Base-by-base conservation (phyloP, 2,113 vertebrate species). In the Chaetorhynchus papuensis region DNA sequence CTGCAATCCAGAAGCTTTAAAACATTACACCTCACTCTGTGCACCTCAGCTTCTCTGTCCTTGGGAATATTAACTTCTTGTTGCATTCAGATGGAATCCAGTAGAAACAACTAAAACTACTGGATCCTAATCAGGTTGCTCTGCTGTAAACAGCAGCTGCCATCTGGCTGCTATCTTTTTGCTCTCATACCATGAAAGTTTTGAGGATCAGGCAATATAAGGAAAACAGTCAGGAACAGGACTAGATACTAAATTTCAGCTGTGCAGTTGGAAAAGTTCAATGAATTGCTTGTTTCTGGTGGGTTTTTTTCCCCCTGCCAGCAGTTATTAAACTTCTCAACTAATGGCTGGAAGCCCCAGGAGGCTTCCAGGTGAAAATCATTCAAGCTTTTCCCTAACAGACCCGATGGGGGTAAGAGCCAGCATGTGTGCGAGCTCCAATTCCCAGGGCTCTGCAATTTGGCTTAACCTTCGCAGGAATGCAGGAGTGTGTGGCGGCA, bases 371-470 rank as follows among this genome's bases (percentile, higher is more conserved):
- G 53, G 49, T 96, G 71, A 86, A 93, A 96, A 94, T 92, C 50
- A 57, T 75, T 92, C 56, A 83, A 91, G 69, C 90, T 84, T 92
- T 91, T 92, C 92, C 65, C 27, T 75, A 63, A 27, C 74, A 93
- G 69, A 31, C 42, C 74, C 16, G 22, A 66, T 81, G 65, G 27
- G 59, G 33, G 59, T 57, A 89, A n/a, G 66, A 89, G 53, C 35
- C 49, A 94, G 88, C 80, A 53, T 79, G 86, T 89, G 88, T 84
- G 68, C 2, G 1, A 79, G 63, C 84, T 83, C 35, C 7, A 60
- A 94, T 92, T 95, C 93, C 90, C 83, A 85, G 78, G 87, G 84
- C 89, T 96, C 87, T 90, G 82, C 87, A 69, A 72, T 94, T 79
- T 71, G 91, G 69, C 87, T 94, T 95, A 86, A 92, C 68, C 72